A percentile compares a stretch with the other conserved stretches of the same genome.
Evolutionary conservation across 1,140 invertebrate genomes (phyloP).

Genomic region (Campoletis sonorensis): DNA sequence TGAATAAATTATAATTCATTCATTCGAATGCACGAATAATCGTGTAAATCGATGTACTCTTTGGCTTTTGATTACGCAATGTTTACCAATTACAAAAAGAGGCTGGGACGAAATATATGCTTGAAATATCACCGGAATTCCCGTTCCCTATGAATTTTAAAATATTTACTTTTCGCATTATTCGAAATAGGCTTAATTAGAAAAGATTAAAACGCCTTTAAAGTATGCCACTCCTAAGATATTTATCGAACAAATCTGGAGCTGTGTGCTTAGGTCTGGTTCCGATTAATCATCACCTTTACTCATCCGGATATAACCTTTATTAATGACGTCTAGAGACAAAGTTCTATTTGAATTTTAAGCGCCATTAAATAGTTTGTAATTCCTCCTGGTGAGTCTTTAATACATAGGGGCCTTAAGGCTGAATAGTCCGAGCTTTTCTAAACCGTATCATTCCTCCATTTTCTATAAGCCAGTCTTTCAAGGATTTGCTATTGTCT

Average conservation of each 20-base stretch:
- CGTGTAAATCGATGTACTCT: too few relatives aligned
- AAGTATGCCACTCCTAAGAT: neutral
- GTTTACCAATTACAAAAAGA: neutral
- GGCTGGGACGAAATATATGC: too few relatives aligned
- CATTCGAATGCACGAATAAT: too few relatives aligned
- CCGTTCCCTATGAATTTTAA: neutral
- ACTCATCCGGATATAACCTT: neutral
- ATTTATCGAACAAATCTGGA: neutral
- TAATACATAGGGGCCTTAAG: neutral
- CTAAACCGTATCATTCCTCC: neutral
- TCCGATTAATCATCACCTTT: neutral
- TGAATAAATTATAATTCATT: too few relatives aligned
- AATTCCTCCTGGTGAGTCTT: neutral
- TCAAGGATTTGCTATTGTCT: neutral
- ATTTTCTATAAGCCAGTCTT: neutral
- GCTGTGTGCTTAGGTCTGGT: neutral
- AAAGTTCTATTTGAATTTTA: neutral
- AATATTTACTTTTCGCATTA: neutral
- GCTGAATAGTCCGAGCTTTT: neutral
- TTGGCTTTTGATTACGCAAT: too few relatives aligned
- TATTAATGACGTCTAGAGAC: neutral
- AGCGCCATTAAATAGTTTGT: neutral
- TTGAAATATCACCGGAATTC: neutral
- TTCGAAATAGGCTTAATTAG: neutral
- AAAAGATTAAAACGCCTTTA: neutral